Conservation (phyloP, 2,113 vertebrate species). For the Nanorana parkeri region DNA sequence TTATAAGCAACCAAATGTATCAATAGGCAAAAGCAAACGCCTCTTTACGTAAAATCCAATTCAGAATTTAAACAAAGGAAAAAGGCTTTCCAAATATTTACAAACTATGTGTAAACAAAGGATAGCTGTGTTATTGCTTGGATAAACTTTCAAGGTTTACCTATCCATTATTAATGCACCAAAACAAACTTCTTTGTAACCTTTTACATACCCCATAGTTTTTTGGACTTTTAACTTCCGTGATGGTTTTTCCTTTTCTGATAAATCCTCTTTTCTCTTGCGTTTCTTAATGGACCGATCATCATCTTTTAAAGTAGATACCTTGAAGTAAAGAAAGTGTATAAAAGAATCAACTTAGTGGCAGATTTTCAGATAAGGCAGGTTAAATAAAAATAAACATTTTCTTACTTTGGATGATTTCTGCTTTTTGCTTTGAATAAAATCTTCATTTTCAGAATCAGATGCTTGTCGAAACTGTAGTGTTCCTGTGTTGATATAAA, state of each 20-base stretch:
- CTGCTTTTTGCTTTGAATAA: constrained; percentile 75
- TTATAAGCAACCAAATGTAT: too few species aligned
- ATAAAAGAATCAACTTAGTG: too few species aligned
- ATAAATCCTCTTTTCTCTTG: constrained; percentile 88
- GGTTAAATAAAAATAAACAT: not conserved
- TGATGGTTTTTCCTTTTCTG: constrained; percentile 89
- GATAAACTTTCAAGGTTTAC: too few species aligned
- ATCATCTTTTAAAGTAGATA: constrained; percentile 86
- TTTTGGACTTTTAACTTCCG: constrained; percentile 90
- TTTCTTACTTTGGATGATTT: constrained; percentile 85
- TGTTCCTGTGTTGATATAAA: constrained; percentile 98
- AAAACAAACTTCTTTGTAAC: too few species aligned
- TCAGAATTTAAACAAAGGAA: too few species aligned
- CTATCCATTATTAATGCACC: too few species aligned
- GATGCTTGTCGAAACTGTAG: constrained; percentile 95
- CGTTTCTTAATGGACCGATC: constrained; percentile 89
- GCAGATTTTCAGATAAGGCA: not conserved
- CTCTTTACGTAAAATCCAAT: too few species aligned
- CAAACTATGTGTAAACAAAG: too few species aligned
- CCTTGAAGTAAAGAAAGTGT: constrained; percentile 61
- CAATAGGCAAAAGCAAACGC: too few species aligned
- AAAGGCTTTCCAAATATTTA: too few species aligned
- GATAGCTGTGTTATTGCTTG: too few species aligned
- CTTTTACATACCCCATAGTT: constrained; percentile 79
- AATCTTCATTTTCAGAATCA: constrained; percentile 91